Evolutionary conservation across 1,140 invertebrate genomes (phyloP).

Genomic region (Meloidogyne exigua): DNA sequence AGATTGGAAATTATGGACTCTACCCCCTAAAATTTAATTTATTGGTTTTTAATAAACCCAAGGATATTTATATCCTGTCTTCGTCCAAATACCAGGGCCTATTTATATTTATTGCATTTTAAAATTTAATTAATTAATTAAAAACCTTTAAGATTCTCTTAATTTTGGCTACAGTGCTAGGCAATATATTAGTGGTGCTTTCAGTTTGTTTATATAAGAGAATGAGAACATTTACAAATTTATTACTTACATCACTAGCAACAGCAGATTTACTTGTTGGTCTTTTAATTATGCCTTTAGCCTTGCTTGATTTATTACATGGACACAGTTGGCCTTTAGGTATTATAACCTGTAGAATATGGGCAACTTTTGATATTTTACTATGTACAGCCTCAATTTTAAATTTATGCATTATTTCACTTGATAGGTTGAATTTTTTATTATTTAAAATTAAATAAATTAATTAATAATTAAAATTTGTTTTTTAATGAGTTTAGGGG

Average conservation of each 20-base stretch:
- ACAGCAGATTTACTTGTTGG: constrained; percentile 67
- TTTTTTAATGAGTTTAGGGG: too few relatives aligned
- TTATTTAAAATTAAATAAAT: too few relatives aligned
- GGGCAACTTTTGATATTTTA: constrained; percentile 68
- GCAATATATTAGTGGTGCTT: constrained; percentile 61
- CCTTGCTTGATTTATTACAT: constrained; percentile 61
- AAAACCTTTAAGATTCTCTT: constrained; percentile 62
- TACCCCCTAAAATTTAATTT: too few relatives aligned
- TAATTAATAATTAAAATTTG: too few relatives aligned
- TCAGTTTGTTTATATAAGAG: constrained; percentile 63
- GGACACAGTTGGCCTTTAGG: constrained; percentile 66
- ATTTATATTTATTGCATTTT: too few relatives aligned
- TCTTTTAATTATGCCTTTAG: constrained; percentile 68
- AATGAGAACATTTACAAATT: constrained; percentile 64
- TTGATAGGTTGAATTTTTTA: constrained; percentile 64
- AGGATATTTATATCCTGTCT: too few relatives aligned
- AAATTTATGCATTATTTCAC: constrained; percentile 68
- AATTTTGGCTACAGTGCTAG: constrained; percentile 60
- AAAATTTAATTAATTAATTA: too few relatives aligned
- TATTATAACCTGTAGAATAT: constrained; percentile 66
- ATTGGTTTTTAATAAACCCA: too few relatives aligned
- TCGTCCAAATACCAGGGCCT: too few relatives aligned
- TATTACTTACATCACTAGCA: constrained; percentile 60
- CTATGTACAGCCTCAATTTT: constrained; percentile 69
- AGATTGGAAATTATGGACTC: too few relatives aligned